Conservation (phyloP, 2,888 invertebrate species). For the Criorhina ranunculi region DNA sequence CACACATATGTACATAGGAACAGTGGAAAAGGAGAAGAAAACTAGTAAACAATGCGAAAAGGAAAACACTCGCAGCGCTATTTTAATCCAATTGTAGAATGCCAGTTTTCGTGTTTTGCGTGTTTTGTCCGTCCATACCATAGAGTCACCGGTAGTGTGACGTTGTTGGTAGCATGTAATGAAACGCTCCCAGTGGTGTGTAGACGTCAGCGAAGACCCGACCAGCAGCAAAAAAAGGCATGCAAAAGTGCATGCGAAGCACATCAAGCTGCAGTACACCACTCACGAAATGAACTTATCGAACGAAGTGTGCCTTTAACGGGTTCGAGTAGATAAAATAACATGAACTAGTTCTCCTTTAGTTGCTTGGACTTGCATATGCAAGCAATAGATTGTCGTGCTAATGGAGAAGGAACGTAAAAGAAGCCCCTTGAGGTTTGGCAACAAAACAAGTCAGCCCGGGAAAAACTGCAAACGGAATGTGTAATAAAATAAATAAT, state of each 20-base stretch:
- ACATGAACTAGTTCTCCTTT: constrained; percentile 72
- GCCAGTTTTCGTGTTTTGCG: constrained; percentile 69
- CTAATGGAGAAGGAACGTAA: constrained; percentile 42
- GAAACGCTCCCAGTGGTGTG: constrained; percentile 45
- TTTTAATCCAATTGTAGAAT: constrained; percentile 77
- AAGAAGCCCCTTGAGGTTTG: constrained; percentile 73
- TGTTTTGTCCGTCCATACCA: constrained; percentile 16
- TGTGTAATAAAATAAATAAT: constrained; percentile 77
- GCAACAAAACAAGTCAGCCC: constrained; percentile 54
- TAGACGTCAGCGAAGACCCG: constrained; percentile 71
- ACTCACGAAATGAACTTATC: constrained; percentile 51
- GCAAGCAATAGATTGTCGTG: constrained; percentile 28
- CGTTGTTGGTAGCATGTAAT: constrained; percentile 63
- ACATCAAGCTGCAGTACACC: constrained; percentile 41
- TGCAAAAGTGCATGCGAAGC: constrained; percentile 71
- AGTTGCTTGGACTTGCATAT: constrained; percentile 15
- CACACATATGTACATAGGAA: not conserved
- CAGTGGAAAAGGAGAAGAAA: constrained; percentile 37
- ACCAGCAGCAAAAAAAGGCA: constrained; percentile 46
- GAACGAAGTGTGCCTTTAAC: constrained; percentile 53
- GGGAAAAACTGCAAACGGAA: constrained; percentile 74
- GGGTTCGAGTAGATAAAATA: constrained; percentile 55
- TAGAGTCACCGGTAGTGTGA: constrained; percentile 45
- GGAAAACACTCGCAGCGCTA: constrained; percentile 72
- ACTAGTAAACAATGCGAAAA: constrained; percentile 68